phyloP scores from a whole-genome alignment of 2,888 invertebrate species.

The Sphaerophoria taeniata region DNA sequence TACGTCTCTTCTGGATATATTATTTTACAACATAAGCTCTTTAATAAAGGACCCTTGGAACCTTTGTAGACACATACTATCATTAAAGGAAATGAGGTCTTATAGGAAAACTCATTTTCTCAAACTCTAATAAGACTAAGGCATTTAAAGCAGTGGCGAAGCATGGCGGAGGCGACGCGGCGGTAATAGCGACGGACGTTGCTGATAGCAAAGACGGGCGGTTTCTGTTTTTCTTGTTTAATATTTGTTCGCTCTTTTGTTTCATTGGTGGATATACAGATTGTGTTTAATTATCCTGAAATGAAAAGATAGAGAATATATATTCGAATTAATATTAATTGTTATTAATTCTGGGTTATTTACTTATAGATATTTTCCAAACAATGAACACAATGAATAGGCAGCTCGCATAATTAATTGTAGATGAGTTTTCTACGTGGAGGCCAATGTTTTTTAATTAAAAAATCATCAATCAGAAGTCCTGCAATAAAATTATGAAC shows the following conservation, averaged over 20 bases:
- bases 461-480: conserved; percentile 14
- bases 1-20: conserved; percentile 9
- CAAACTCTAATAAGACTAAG: background rate
- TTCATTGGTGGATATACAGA: conserved; percentile 15
- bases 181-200: too few species aligned
- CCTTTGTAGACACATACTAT: conserved; percentile 25
- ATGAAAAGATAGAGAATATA: conserved; percentile 55
- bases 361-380: conserved; percentile 44
- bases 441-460: conserved; percentile 20
- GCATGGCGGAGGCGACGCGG: too few species aligned
- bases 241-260: background rate
- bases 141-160: too few species aligned
- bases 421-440: background rate
- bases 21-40: conserved; percentile 53
- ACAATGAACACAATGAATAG: conserved; percentile 30
- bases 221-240: conserved; percentile 8
- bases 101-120: conserved; percentile 5
- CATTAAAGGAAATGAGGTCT: conserved; percentile 36
- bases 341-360: conserved; percentile 24
- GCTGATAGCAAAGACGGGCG: conserved; percentile 17
- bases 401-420: background rate
- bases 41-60: conserved; percentile 31
- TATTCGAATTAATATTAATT: conserved; percentile 36
- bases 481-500: background rate
- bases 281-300: conserved; percentile 66